phyloP scores from a whole-genome alignment of 2,888 invertebrate genomes.

The Agrotis clavis region DNA sequence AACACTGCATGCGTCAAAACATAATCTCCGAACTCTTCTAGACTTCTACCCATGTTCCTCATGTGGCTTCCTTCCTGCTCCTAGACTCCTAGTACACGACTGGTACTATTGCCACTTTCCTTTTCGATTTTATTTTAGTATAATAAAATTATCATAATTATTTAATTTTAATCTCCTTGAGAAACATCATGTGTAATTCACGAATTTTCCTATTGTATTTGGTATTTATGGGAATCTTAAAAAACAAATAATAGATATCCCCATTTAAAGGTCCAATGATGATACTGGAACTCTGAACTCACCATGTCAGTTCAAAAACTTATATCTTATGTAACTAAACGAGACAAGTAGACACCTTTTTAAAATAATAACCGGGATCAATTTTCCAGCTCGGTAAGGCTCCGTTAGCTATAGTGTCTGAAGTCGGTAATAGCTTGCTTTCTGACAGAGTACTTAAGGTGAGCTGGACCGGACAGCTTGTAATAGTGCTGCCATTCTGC shows the following conservation, averaged over 20 bases:
- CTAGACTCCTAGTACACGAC: background rate
- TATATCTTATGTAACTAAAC: background rate
- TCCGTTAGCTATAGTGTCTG: background rate
- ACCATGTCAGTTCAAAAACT: too few species aligned
- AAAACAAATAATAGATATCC: background rate
- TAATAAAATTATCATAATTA: too few species aligned
- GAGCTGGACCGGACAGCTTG: slow-evolving; percentile 5
- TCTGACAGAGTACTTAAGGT: slow-evolving; percentile 12
- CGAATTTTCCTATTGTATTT: too few species aligned
- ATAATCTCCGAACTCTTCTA: too few species aligned
- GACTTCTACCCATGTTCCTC: background rate
- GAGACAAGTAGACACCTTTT: background rate
- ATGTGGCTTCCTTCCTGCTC: background rate
- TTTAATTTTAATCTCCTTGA: too few species aligned
- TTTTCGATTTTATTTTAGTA: background rate
- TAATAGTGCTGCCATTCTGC: slow-evolving; percentile 29
- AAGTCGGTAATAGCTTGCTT: slow-evolving; percentile 31
- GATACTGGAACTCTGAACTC: too few species aligned
- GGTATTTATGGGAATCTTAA: too few species aligned
- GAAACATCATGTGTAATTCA: too few species aligned
- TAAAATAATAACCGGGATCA: slow-evolving; percentile 10
- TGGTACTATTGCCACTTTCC: background rate
- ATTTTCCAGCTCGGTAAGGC: background rate
- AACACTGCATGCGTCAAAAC: too few species aligned
- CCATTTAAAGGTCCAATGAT: background rate